phyloP scores from a whole-genome alignment of 1,140 invertebrate genomes.

The Condylostylus longicornis region DNA sequence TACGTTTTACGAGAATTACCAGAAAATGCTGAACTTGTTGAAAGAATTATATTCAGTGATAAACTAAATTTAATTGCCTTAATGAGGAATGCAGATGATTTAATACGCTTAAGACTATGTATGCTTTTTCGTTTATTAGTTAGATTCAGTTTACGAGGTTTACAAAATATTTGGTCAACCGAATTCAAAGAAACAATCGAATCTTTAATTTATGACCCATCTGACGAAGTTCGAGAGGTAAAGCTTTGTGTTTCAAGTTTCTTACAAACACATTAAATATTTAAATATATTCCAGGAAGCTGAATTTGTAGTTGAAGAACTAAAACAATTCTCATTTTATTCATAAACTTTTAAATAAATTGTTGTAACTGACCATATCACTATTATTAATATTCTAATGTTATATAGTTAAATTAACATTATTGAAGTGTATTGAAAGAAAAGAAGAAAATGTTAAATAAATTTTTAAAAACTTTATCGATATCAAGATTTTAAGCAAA shows the following conservation, averaged over 20 bases:
- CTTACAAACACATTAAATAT: slow-evolving; percentile 2
- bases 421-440: too few relatives aligned
- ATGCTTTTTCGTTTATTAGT: slow-evolving; percentile 48
- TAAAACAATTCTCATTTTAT: slow-evolving; percentile 39
- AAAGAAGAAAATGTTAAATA: too few relatives aligned
- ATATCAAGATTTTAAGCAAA: too few relatives aligned
- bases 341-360: too few relatives aligned
- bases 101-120: slow-evolving; percentile 47
- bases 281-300: slow-evolving; percentile 33
- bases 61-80: slow-evolving; percentile 42
- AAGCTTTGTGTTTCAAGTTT: slow-evolving; percentile 16
- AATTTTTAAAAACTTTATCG: too few relatives aligned
- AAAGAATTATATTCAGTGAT: slow-evolving; percentile 46
- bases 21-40: slow-evolving; percentile 56
- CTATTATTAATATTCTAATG: too few relatives aligned
- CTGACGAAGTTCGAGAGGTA: slow-evolving; percentile 37
- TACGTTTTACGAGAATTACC: slow-evolving; percentile 57
- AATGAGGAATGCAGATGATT: slow-evolving; percentile 42
- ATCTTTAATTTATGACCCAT: slow-evolving; percentile 35
- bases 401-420: too few relatives aligned
- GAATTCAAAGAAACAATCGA: slow-evolving; percentile 38
- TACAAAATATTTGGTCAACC: slow-evolving; percentile 46
- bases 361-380: too few relatives aligned
- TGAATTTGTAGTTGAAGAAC: slow-evolving; percentile 35
- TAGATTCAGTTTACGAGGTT: slow-evolving; percentile 43